Evolutionary conservation across 2,888 invertebrate genomes (phyloP), one percentile per base, ranked within the genome.

Genomic region (Lamellibrachia satsuma): DNA sequence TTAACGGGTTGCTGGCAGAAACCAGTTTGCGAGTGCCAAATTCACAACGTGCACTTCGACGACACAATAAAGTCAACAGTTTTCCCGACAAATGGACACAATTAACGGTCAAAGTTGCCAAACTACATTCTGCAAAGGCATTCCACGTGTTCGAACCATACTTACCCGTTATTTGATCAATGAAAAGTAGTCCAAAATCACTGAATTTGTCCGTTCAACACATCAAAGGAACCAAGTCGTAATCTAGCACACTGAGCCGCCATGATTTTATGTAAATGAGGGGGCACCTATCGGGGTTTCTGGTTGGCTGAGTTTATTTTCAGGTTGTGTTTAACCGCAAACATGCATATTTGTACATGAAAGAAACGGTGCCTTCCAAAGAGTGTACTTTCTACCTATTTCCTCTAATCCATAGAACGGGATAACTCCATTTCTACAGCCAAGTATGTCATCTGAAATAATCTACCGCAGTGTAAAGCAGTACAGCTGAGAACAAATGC

Each of bases 191-290:
- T 91, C 91, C 91, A 91, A 91, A 52, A 91, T 91, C 91, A 91
- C 11, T 27, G 91, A 91, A 75, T 22, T 75, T 75, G 75, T 75
- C 15, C 75, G 75, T 75, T 75, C 75, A 75, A 75, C 75, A 75
- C 75, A 75, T 75, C 75, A 75, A 75, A 75, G 75, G 75, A 75
- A 75, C 8, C 92, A 75, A 75, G 91, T 92, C 91, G 75, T 39
- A 90, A 90, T 75, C 52, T 52, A 57, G 91, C 91, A 51, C 93
- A 93, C 55, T 92, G 90, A 90, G 93, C 93, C 93, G 93, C 93
- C 93, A 93, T 93, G 93, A 93, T 93, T 92, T 92, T 93, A 93
- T 93, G 93, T 93, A 93, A 93, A 93, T 93, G 93, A 92, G 91
- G 92, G 92, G 93, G 93, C 92, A 91, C 75, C 75, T 75, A 75